Conservation (phyloP, 1,140 invertebrate genomes). For the Heterodera schachtii region DNA sequence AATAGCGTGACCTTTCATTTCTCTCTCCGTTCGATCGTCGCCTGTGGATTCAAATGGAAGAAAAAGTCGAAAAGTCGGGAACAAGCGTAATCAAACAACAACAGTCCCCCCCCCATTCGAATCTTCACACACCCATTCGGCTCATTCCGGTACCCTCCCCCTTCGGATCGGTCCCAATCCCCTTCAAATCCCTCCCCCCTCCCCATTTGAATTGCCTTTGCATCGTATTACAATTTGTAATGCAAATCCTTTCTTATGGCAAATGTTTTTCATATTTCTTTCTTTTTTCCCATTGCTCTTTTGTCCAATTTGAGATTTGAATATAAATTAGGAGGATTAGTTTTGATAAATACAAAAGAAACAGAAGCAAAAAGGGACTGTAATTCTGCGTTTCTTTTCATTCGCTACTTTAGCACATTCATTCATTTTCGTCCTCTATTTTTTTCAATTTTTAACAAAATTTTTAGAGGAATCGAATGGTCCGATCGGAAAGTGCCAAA, state of each 20-base stretch:
- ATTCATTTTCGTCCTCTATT: background rate
- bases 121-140: too few relatives aligned
- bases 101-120: too few relatives aligned
- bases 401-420: background rate
- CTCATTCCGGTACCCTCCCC: too few relatives aligned
- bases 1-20: too few relatives aligned
- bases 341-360: background rate
- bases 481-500: slow-evolving; percentile 23
- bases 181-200: background rate
- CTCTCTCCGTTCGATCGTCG: too few relatives aligned
- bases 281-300: background rate
- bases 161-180: too few relatives aligned
- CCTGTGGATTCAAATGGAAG: too few relatives aligned
- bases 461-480: slow-evolving; percentile 7
- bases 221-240: background rate
- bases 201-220: background rate
- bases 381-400: background rate
- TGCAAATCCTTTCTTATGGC: too few relatives aligned
- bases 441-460: background rate
- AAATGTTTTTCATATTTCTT: background rate
- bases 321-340: background rate
- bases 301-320: background rate
- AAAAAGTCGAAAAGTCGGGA: too few relatives aligned
- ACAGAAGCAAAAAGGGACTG: background rate
- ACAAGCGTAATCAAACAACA: too few relatives aligned